phyloP scores from a whole-genome alignment of 2,888 invertebrate species.

The Hirtodrosophila confusa region DNA sequence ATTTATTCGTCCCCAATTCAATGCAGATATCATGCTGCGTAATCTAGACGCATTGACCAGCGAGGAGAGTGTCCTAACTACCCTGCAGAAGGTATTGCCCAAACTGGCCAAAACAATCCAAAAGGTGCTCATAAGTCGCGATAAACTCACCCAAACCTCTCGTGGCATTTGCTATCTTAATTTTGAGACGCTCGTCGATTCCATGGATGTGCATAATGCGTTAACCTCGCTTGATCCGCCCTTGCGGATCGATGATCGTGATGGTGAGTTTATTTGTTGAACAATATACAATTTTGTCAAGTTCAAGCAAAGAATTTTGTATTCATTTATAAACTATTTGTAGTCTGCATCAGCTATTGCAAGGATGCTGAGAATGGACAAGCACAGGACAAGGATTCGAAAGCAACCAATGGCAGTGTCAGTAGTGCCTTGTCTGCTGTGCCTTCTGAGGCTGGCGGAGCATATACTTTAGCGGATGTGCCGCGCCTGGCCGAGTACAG shows the following conservation, averaged over 20 bases:
- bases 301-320: background rate
- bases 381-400: conserved; percentile 54
- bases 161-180: conserved; percentile 92
- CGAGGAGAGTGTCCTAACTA: conserved; percentile 94
- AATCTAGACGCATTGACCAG: conserved; percentile 96
- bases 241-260: conserved; percentile 85
- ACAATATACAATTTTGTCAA: no score
- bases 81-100: conserved; percentile 90
- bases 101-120: conserved; percentile 90
- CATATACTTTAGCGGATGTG: conserved; percentile 87
- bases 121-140: conserved; percentile 93
- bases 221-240: conserved; percentile 86
- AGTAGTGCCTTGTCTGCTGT: conserved; percentile 41
- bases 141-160: conserved; percentile 93
- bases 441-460: conserved; percentile 58
- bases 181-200: conserved; percentile 92
- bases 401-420: conserved; percentile 82
- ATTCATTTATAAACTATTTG: conserved; percentile 13
- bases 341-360: conserved; percentile 84
- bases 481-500: conserved; percentile 91
- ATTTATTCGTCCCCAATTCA: conserved; percentile 41
- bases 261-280: conserved; percentile 67
- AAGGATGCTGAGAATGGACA: conserved; percentile 82
- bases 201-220: conserved; percentile 90
- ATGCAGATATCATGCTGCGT: conserved; percentile 90